Evolutionary conservation across 2,888 invertebrate genomes (phyloP), one percentile per base, ranked within the genome.

Genomic region (Tachina lurida): DNA sequence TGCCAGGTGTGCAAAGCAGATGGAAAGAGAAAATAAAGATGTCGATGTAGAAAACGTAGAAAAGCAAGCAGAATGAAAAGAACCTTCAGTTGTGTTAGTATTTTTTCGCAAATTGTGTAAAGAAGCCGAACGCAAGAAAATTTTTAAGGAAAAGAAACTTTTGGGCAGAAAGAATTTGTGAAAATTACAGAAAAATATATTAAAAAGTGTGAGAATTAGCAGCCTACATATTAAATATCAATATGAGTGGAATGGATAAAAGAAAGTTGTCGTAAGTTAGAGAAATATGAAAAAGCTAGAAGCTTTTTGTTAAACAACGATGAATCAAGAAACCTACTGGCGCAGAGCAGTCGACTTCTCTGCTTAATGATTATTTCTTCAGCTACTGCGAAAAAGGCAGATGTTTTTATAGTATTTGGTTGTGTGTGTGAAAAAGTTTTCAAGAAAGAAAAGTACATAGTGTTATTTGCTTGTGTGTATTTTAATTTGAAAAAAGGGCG

Each of bases 211-310:
- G 41, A 9, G 39, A 79, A 19, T 41, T 31, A 63, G 31, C 31
- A 7, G 31, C 31, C 17, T 70, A 73, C 13, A 49, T 49, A 77
- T 63, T 68, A 65, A 75, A n/a, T 19, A 62, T 47, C 87, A 90
- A 88, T 63, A 91, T 91, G 91, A 91, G 89, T 89, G 87, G 87
- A 80, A 87, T 87, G 86, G 92, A 93, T 89, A 93, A 93, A 89
- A 90, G 93, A 91, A 93, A 93, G 91, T 89, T 93, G 87, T 93
- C 93, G 93, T 93, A 93, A 93, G 93, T 93, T 89, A 5, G 85
- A 74, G 67, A 74, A 82, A 86, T 45, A 54, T 43, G n/a, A 71
- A 67, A 77, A 68, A 67, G 3, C n/a, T 76, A 54, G n/a, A 47
- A 76, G 22, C 77, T 84, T 86, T 89, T 54, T 62, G 41, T 45